Base-by-base conservation (phyloP, 1,140 invertebrate species). In the Amyelois transitella region DNA sequence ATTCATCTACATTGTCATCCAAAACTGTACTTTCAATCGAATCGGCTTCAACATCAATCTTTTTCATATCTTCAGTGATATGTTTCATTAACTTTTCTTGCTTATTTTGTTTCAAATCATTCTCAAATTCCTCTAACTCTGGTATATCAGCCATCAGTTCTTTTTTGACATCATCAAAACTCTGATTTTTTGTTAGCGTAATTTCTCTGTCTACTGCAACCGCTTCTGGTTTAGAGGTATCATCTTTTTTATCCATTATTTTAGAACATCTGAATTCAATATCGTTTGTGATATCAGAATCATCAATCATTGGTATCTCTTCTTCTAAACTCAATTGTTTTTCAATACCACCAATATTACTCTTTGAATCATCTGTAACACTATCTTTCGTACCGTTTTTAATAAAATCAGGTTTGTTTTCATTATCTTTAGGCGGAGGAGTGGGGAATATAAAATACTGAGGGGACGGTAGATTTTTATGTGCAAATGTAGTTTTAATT, bases 401-500 rank as follows among this genome's bases (percentile, higher is more conserved):
- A 18, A 57, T 60, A 43, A 77, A 78, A 55, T 72, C 70, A 0
- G 75, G 73, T 60, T 66, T 66, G 32, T 64, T 69, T 6, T 53
- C 28, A 61, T 69, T 66, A 47, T 81, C 76, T 43, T 64, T 55
- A 14, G 83, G 78, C 4, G 85, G 74, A 18, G 86, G 85, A 5
- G 84, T 82, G 12, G 88, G 88, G 55, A 89, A 89, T 55, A 89
- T 69, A 51, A 89, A 89, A 72, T 89, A 88, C 58, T 89, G 88
- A 17, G 88, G 88, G 32, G 81, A 79, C 17, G 75, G 67, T 17
- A 82, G 54, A 67, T 88, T 89, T 68, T 88, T 89, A 64, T 89
- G 86, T 7, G 88, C 82, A 38, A 86, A 89, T 18, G 72, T 84
- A 0, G 92, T 93, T 69, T 91, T 92, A 32, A 93, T 93, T 72